phyloP scores from a whole-genome alignment of 2,113 vertebrate species.

The Hyperoodon ampullatus region DNA sequence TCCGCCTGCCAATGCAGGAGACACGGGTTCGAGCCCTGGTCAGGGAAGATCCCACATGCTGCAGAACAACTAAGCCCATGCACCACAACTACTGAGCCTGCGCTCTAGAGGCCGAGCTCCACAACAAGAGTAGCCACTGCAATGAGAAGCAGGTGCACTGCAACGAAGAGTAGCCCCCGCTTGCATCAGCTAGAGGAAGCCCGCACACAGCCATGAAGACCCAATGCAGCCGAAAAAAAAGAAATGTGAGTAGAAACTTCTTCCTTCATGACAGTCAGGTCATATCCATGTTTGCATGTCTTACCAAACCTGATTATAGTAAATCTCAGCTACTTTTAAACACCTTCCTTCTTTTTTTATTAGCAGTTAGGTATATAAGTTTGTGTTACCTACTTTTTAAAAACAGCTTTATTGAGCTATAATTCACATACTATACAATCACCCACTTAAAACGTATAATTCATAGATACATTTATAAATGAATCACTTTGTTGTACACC shows the following conservation, averaged over 20 bases:
- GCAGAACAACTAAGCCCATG: too few species aligned
- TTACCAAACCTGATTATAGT: neutral
- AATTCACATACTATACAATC: neutral
- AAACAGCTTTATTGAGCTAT: neutral
- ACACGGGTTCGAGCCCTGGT: too few species aligned
- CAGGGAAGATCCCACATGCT: too few species aligned
- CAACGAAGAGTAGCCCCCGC: too few species aligned
- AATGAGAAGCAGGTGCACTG: too few species aligned
- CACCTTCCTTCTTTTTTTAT: neutral
- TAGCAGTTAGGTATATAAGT: neutral
- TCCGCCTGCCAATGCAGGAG: too few species aligned
- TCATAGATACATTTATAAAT: neutral
- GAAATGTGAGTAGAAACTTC: neutral
- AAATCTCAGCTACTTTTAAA: conserved; percentile 13
- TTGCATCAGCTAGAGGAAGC: too few species aligned
- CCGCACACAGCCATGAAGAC: too few species aligned
- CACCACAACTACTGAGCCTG: too few species aligned
- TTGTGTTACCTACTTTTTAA: neutral
- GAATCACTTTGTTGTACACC: neutral
- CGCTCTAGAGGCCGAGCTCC: too few species aligned
- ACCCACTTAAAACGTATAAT: neutral
- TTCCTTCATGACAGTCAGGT: neutral
- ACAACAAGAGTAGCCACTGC: too few species aligned
- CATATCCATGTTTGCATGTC: neutral
- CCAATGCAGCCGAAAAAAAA: too few species aligned